These are phyloP conservation scores for Ginglymostoma cirratum DNA, from an alignment of 2,113 vertebrate species.

Conservation along the genomic window DNA sequence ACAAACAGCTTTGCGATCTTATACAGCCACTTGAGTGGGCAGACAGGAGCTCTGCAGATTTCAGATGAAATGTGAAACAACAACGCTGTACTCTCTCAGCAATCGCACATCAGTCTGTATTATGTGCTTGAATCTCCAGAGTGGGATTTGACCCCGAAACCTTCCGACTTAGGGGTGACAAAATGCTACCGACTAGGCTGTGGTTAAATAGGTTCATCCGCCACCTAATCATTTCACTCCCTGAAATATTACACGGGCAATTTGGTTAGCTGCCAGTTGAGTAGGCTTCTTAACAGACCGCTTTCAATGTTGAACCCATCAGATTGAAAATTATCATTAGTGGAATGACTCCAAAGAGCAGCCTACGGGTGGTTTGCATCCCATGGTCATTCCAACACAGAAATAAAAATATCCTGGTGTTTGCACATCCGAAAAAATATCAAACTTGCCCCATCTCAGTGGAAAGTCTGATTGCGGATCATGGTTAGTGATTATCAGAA, in stretches of 20 bases:
- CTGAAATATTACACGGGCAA: not conserved
- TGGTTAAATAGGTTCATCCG: not conserved
- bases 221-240: not conserved
- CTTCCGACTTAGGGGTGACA: not conserved
- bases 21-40: not conserved
- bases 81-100: not conserved
- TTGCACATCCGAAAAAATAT: not conserved
- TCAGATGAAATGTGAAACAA: not conserved
- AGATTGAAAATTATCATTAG: not conserved
- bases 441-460: not conserved
- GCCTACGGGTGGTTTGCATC: not conserved
- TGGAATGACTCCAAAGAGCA: not conserved
- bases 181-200: not conserved
- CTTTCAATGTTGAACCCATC: not conserved
- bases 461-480: constrained; percentile 1
- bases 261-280: not conserved
- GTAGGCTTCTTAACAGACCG: not conserved
- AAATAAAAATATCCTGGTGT: not conserved
- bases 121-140: not conserved
- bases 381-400: not conserved
- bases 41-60: not conserved
- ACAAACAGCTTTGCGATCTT: not conserved
- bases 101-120: not conserved
- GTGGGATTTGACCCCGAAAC: not conserved
- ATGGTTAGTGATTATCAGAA: constrained; percentile 2